Base-by-base conservation (phyloP, 2,888 invertebrate species). In the Cordilura impudica region DNA sequence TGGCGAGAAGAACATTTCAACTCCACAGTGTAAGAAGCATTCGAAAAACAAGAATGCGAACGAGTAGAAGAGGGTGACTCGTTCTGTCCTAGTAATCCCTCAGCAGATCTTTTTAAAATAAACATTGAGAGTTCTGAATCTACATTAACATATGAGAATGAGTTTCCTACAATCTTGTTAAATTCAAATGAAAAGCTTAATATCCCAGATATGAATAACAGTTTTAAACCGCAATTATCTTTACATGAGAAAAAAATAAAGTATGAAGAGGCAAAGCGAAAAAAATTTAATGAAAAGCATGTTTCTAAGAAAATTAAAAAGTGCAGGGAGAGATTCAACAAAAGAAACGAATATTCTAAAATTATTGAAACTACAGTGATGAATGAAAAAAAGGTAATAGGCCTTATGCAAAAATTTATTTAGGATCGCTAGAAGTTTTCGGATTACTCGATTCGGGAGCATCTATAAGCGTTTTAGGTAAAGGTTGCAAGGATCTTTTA, bases 51-150 rank as follows among this genome's bases (percentile, higher is more conserved):
- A 16, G 12, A n/a, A 14, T 12, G 2, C 12, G 58, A 58, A 58
- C 69, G 69, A 69, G 69, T 58, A 49, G 8, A 16, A 10, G 58
- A 69, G 49, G 69, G 69, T 49, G 1, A 7, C 26, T 69, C 69
- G 58, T 69, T 69, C 49, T 6, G 2, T 4, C 0, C 10, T 23
- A 2, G 2, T 18, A 26, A 29, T 29, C 47, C 45, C 26, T 61
- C n/a, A n/a, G 26, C 8, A 1, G 31, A 10, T 2, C 12, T 12
- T 31, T 2, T 12, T 3, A 31, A 10, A 31, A 10, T 31, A 31
- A 31, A 31, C 2, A 31, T 4, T 31, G 3, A 10, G 4, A 4
- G 3, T 31, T 2, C 2, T 29, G 8, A 29, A 8, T 8, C 7
- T 8, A 5, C 29, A 8, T 8, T 8, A 29, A 8, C 1, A 8